These are phyloP conservation scores for Nyctibius grandis DNA, from an alignment of 2,797 vertebrate genomes.

Conservation along the genomic window DNA sequence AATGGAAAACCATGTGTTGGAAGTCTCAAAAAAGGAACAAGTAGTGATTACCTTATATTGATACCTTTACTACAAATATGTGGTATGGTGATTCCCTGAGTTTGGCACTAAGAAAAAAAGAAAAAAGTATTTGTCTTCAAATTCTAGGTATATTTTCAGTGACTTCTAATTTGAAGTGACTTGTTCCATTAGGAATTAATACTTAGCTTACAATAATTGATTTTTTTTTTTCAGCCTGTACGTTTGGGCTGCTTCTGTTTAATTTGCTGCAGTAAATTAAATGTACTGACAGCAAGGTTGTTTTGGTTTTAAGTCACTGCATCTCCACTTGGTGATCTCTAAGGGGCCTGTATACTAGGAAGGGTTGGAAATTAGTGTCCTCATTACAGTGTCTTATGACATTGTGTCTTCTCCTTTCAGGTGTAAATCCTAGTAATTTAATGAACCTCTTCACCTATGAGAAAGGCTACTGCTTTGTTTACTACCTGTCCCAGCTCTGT, in stretches of 20 bases:
- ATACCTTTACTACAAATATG: background rate
- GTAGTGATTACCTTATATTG: background rate
- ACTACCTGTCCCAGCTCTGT: constrained; percentile 91
- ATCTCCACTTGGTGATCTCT: background rate
- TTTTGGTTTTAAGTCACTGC: background rate
- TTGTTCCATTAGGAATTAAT: background rate
- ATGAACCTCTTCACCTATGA: constrained; percentile 99
- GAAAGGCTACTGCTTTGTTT: constrained; percentile 97
- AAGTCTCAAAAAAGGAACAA: background rate
- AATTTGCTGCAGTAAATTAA: background rate
- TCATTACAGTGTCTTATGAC: background rate
- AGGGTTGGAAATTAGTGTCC: background rate
- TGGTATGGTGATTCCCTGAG: background rate
- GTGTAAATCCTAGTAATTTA: constrained; percentile 94
- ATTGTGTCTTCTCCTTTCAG: constrained; percentile 61
- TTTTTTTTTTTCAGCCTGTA: background rate
- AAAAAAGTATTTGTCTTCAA: background rate
- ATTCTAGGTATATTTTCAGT: background rate
- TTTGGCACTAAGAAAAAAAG: background rate
- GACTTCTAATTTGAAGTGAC: background rate
- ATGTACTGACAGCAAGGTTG: background rate
- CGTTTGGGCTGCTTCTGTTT: background rate
- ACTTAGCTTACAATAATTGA: background rate
- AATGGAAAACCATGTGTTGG: background rate
- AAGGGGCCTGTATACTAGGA: background rate